Percentiles rank a stretch among this genome's conserved stretches.
Evolutionary conservation across 2,113 vertebrate species (phyloP).

Genomic region (Apeltes quadracus): DNA sequence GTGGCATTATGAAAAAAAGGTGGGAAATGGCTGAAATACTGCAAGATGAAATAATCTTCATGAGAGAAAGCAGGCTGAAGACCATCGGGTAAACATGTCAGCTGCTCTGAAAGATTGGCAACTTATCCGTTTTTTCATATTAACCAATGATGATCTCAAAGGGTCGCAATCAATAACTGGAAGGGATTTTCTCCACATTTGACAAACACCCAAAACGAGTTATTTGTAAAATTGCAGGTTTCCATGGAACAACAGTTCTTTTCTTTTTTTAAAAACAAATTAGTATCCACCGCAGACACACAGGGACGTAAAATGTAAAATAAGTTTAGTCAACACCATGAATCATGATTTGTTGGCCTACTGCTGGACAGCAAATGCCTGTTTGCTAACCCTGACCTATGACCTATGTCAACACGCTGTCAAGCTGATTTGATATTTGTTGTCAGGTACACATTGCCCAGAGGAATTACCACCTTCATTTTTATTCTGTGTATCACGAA

Average conservation of each 20-base stretch:
- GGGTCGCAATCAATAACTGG: not conserved
- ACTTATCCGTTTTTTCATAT: slow-evolving; percentile 10
- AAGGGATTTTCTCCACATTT: slow-evolving; percentile 8
- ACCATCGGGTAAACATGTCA: slow-evolving; percentile 13
- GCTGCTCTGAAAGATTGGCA: not conserved
- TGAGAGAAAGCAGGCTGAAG: not conserved
- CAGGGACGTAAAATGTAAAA: not conserved
- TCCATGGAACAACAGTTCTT: not conserved
- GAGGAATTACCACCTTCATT: not conserved
- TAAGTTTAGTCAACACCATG: slow-evolving; percentile 7
- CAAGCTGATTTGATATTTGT: not conserved
- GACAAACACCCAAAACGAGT: not conserved
- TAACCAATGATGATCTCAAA: slow-evolving; percentile 27
- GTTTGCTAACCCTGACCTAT: slow-evolving; percentile 16
- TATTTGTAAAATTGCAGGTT: not conserved
- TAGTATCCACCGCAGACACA: not conserved
- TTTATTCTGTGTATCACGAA: not conserved
- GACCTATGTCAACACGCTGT: slow-evolving; percentile 8
- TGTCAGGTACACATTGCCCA: not conserved
- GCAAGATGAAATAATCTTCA: slow-evolving; percentile 1
- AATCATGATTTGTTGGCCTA: slow-evolving; percentile 11
- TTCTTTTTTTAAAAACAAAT: not conserved
- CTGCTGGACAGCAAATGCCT: not conserved
- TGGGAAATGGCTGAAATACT: slow-evolving; percentile 7
- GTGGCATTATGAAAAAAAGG: slow-evolving; percentile 12